These are phyloP conservation scores for Bellardia pandia DNA, from an alignment of 2,888 invertebrate species.

Conservation along the genomic window DNA sequence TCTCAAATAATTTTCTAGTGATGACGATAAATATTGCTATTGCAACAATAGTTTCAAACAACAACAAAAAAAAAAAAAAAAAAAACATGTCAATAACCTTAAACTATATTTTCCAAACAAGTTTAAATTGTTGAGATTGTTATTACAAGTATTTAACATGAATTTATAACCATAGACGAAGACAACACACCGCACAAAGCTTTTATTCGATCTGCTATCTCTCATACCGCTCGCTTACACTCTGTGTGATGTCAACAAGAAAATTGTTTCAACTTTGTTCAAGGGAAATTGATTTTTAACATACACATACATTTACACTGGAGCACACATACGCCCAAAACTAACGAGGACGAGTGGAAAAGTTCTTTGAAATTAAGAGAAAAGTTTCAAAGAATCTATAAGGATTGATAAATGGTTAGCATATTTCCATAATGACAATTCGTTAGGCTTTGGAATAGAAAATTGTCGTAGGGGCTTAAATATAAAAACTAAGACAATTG, in stretches of 20 bases:
- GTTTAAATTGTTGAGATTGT: conserved; percentile 16
- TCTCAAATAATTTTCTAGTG: conserved; percentile 17
- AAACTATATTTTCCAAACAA: conserved; percentile 44
- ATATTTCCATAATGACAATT: too few species aligned
- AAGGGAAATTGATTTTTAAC: conserved; percentile 55
- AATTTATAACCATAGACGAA: conserved; percentile 20
- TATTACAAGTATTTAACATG: conserved; percentile 37
- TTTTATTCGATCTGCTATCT: not conserved
- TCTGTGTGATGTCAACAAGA: conserved; percentile 22
- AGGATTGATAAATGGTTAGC: too few species aligned
- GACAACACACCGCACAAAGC: not conserved
- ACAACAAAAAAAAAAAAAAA: not conserved
- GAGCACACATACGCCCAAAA: not conserved
- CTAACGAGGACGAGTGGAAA: not conserved
- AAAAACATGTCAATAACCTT: conserved; percentile 60
- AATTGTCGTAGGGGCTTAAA: too few species aligned
- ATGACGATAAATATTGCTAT: conserved; percentile 10
- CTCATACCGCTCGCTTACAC: not conserved
- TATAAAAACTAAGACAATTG: too few species aligned
- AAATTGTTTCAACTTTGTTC: conserved; percentile 37
- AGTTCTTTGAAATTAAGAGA: not conserved
- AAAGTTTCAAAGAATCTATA: too few species aligned
- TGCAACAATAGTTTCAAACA: not conserved
- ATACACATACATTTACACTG: not conserved
- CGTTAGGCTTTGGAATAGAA: too few species aligned